Conservation (phyloP, 2,888 invertebrate species). For the Ferrisia virgata region DNA sequence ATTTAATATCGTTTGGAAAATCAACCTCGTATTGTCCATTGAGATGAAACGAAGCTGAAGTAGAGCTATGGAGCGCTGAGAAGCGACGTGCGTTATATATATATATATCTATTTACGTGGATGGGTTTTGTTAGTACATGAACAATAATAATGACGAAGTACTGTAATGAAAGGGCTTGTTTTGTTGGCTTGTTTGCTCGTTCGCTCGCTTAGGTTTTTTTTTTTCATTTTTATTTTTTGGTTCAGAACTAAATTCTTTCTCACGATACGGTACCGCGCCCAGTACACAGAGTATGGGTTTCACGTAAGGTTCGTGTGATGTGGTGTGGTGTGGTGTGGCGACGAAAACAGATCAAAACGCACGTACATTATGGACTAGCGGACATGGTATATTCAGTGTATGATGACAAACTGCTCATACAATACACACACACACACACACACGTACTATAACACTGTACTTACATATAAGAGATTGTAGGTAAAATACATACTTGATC, state of each 20-base stretch:
- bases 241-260: neutral
- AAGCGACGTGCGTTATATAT: neutral
- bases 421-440: too few species aligned
- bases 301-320: neutral
- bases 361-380: neutral
- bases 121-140: neutral
- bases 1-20: neutral
- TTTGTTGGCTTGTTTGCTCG: too few species aligned
- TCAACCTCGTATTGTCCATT: neutral
- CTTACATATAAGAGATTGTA: too few species aligned
- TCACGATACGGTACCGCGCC: neutral
- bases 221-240: neutral
- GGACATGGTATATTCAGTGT: neutral
- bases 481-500: too few species aligned
- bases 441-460: too few species aligned
- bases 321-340: neutral
- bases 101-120: conserved; percentile 1
- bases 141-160: neutral
- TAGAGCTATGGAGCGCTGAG: neutral
- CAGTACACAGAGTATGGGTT: neutral
- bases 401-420: neutral
- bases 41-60: neutral
- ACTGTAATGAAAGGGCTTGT: neutral
- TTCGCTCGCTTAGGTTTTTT: too few species aligned
- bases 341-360: neutral